Evolutionary conservation across 37 sponge, comb jelly and placozoan genomes (phyloP).

Genomic region (Geodia barretti): DNA sequence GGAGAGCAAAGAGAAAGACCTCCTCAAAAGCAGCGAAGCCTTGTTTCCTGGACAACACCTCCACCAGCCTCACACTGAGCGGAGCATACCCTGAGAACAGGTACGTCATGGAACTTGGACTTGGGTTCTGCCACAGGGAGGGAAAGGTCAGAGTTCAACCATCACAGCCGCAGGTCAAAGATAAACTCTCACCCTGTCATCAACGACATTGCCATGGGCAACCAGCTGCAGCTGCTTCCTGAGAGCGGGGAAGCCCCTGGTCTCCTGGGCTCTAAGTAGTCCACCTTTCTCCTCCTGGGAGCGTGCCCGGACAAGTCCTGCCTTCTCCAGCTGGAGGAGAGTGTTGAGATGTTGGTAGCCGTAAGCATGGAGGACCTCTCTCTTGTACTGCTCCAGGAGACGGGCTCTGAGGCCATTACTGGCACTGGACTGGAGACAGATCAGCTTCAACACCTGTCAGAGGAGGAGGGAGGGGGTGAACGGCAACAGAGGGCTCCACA

Average conservation of each 20-base stretch:
- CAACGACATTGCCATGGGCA: conserved; percentile 36
- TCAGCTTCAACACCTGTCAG: conserved; percentile 77
- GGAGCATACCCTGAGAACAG: conserved; percentile 98
- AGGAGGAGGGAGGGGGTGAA: neutral
- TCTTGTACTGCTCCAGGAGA: conserved; percentile 85
- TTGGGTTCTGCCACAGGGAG: conserved; percentile 9
- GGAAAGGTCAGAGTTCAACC: neutral
- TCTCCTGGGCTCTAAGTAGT: conserved; percentile 76
- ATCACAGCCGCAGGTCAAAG: neutral
- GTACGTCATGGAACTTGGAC: conserved; percentile 72
- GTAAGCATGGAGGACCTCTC: conserved; percentile 90
- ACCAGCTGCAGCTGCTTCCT: conserved; percentile 66
- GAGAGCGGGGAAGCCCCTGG: conserved; percentile 55
- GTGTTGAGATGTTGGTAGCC: conserved; percentile 84
- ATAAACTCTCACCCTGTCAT: conserved; percentile 57
- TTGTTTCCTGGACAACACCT: conserved; percentile 60
- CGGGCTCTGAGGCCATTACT: conserved; percentile 89
- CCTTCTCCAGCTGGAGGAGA: conserved; percentile 80
- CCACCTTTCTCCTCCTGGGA: neutral
- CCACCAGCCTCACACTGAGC: conserved; percentile 84
- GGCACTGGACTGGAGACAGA: conserved; percentile 91
- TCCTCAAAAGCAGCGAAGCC: conserved; percentile 66
- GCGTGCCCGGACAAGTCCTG: conserved; percentile 47
- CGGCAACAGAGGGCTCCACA: neutral
- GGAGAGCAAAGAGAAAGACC: conserved; percentile 22